Evolutionary conservation across 2,113 vertebrate genomes (phyloP), one percentile per base, ranked within the genome.

Genomic region (Halichoerus grypus): DNA sequence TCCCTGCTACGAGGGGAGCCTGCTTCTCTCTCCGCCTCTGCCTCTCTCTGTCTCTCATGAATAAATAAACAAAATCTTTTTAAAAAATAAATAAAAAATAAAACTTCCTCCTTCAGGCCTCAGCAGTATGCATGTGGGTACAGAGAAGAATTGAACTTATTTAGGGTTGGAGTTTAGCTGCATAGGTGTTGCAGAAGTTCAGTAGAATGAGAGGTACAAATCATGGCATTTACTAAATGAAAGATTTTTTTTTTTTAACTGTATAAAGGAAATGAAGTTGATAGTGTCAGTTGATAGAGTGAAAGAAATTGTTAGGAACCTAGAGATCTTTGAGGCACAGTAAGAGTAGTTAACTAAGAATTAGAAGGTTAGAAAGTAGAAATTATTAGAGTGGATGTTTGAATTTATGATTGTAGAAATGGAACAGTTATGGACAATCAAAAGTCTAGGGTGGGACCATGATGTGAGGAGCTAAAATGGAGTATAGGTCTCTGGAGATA

Each of bases 341-440:
- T 57, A 11, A 85, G 77, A 76, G 14, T 55, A 46, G 46, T 19
- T 49, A 46, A 46, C 46, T 46, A 89, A 89, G 49, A 71, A 93
- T 57, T 57, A 36, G 18, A 39, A 95, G 65, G 10, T 85, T 93
- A 88, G 49, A 83, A 88, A 91, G 31, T 74, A 74, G 16, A 90
- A 49, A n/a, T 69, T 91, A 36, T 46, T 92, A 61, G 39, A 93
- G 63, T 74, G 15, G 22, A 59, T 76, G 36, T 84, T 92, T 96
- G 59, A 72, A 39, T 65, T 83, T 69, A 31, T 82, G 69, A 81
- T 71, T 92, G 46, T 19, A 67, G 53, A 96, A 92, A 65, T 57
- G 63, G 36, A 76, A 46, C 14, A 31, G 2, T 80, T 80, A 74
- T 51, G 26, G 31, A 33, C 57, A 67, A 12, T 28, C 21, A 51